A percentile compares a stretch with the other conserved stretches of the same genome.
phyloP scores from a whole-genome alignment of 92 coral and sea anemone species.

The Actinostola sp. region DNA sequence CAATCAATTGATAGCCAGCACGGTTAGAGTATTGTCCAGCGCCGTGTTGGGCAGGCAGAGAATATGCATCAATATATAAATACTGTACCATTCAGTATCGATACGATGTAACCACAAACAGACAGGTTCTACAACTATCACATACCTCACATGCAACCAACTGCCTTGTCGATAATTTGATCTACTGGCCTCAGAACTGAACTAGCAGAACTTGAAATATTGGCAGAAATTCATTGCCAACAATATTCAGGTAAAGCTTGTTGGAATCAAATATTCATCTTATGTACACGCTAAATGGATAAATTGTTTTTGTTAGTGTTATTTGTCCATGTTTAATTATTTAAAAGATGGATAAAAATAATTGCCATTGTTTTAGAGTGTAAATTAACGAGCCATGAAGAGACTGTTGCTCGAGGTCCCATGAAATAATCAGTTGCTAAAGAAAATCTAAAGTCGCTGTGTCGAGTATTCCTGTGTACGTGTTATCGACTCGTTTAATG shows the following conservation, averaged over 20 bases:
- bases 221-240: too few relatives aligned
- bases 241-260: not conserved
- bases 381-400: not conserved
- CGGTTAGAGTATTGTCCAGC: too few relatives aligned
- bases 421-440: not conserved
- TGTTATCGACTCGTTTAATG: constrained; percentile 2
- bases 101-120: not conserved
- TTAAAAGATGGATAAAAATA: not conserved
- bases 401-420: not conserved
- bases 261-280: constrained; percentile 3
- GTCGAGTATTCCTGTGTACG: not conserved
- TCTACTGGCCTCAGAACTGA: too few relatives aligned
- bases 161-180: not conserved
- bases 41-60: too few relatives aligned
- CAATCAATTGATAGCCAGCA: too few relatives aligned
- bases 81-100: not conserved
- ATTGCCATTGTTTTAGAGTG: not conserved
- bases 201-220: too few relatives aligned
- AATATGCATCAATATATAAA: too few relatives aligned
- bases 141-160: not conserved
- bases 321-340: constrained; percentile 27
- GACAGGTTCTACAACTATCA: not conserved
- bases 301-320: constrained; percentile 2
- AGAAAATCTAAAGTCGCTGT: not conserved
- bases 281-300: not conserved